phyloP scores from a whole-genome alignment of 2,113 vertebrate species.

The Asarcornis scutulata region DNA sequence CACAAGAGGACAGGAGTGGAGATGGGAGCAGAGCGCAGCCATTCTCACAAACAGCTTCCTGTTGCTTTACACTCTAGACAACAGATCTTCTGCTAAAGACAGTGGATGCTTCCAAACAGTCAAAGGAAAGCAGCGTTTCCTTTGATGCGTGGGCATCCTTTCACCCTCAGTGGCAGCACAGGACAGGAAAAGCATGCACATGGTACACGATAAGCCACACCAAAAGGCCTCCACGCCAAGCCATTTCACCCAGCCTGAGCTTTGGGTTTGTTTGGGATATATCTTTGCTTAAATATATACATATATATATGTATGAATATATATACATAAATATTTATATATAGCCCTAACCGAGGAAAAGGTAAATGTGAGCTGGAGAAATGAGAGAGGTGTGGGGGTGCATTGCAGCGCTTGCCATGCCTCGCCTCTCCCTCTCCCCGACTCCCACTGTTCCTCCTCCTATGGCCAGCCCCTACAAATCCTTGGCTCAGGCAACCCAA shows the following conservation, averaged over 20 bases:
- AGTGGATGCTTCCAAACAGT: background rate
- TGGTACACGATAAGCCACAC: background rate
- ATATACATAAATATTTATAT: conserved; percentile 64
- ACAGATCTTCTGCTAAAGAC: background rate
- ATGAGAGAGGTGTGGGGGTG: background rate
- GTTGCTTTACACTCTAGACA: background rate
- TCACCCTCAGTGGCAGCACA: background rate
- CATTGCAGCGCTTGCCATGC: conserved; percentile 15
- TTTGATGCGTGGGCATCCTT: background rate
- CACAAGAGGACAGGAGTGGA: background rate
- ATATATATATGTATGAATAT: conserved; percentile 7
- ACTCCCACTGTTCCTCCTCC: conserved; percentile 45
- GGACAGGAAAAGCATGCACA: background rate
- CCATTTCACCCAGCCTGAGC: conserved; percentile 31
- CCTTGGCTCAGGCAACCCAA: conserved; percentile 56
- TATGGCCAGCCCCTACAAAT: conserved; percentile 42
- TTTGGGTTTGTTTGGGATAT: background rate
- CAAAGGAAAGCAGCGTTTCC: background rate
- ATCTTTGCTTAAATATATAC: conserved; percentile 36
- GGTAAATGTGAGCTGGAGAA: background rate
- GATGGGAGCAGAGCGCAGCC: background rate
- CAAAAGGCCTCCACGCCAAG: conserved; percentile 19
- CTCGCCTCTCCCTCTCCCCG: background rate
- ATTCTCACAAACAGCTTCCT: background rate
- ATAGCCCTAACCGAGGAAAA: conserved; percentile 23